Base-by-base conservation (phyloP, 2,113 vertebrate species). In the Aptenodytes patagonicus region DNA sequence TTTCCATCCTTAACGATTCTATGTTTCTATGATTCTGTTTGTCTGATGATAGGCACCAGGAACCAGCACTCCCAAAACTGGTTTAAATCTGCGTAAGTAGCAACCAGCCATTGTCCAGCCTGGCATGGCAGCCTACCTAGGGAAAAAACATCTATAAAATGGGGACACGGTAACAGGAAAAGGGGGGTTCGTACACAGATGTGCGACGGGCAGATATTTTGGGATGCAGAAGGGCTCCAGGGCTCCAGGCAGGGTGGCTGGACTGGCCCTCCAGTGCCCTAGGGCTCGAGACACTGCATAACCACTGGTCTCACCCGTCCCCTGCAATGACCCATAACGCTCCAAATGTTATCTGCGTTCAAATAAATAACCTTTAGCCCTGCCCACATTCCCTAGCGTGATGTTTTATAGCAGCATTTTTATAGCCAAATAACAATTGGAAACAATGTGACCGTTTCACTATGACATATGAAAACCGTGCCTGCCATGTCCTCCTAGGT, bases 101-200 rank as follows among this genome's bases (percentile, higher is more conserved):
- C 44, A 42, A 57, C 34, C 18, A 86, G 52, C 46, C 6, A 0
- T 71, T 57, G 24, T 51, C 58, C 64, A n/a, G 24, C 46, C 38
- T 10, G 10, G 26, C 5, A 6, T 17, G 46, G 26, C 34, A 70
- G 40, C 47, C 47, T 61, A 6, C 24, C 17, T 13, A 29, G 40
- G 51, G 24, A 28, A 57, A 51, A 75, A 24, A 2, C 3, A 10
- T 17, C 31, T 25, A 7, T 15, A n/a, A 55, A 71, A 22, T 0
- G 6, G 47, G 54, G 46, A 31, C n/a, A 29, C 2, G 2, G 51
- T 51, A 40, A 40, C 64, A 40, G 0, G 0, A 24, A 44, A 62
- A 32, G 28, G 36, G 3, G 13, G 13, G 10, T 11, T 71, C 0
- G 0, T 55, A 24, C 20, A 28, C 32, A 49, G 40, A 26, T n/a